Percentiles rank a stretch among this genome's conserved stretches.
These are phyloP conservation scores for Lymantria monacha DNA, from an alignment of 2,888 invertebrate species.

Conservation along the genomic window DNA sequence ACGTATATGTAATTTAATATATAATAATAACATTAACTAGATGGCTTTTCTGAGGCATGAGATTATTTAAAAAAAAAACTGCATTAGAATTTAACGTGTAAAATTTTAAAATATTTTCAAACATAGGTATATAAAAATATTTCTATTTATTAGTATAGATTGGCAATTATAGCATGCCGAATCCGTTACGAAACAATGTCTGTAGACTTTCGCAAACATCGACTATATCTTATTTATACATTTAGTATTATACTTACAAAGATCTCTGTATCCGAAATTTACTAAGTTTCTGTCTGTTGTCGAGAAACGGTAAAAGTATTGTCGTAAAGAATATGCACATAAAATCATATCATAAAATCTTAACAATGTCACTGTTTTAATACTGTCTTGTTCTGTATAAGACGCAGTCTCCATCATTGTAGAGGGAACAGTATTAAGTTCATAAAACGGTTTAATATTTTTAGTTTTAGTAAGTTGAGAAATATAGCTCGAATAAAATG, in stretches of 20 bases:
- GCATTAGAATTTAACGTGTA: too few species aligned
- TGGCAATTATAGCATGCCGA: slow-evolving; percentile 53
- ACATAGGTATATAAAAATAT: too few species aligned
- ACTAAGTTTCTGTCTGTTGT: slow-evolving; percentile 32
- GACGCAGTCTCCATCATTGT: slow-evolving; percentile 20
- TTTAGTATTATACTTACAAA: slow-evolving; percentile 15
- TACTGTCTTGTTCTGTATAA: background rate
- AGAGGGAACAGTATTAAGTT: slow-evolving; percentile 22
- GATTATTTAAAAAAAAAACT: too few species aligned
- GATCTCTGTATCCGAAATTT: slow-evolving; percentile 24
- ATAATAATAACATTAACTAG: too few species aligned
- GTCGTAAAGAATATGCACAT: slow-evolving; percentile 6
- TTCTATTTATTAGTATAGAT: slow-evolving; percentile 36
- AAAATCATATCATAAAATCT: slow-evolving; percentile 2
- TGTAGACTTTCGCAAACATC: slow-evolving; percentile 66
- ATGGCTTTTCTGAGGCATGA: too few species aligned
- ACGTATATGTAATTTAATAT: too few species aligned
- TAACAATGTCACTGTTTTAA: slow-evolving; percentile 7
- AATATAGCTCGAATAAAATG: too few species aligned
- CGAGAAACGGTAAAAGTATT: slow-evolving; percentile 6
- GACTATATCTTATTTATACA: slow-evolving; percentile 38
- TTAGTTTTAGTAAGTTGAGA: slow-evolving; percentile 5
- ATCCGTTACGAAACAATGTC: slow-evolving; percentile 63
- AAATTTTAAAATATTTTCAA: too few species aligned
- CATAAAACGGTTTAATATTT: slow-evolving; percentile 25